Evolutionary conservation across 2,888 invertebrate genomes (phyloP), one percentile per base, ranked within the genome.

Genomic region (Drosophila anomalata): DNA sequence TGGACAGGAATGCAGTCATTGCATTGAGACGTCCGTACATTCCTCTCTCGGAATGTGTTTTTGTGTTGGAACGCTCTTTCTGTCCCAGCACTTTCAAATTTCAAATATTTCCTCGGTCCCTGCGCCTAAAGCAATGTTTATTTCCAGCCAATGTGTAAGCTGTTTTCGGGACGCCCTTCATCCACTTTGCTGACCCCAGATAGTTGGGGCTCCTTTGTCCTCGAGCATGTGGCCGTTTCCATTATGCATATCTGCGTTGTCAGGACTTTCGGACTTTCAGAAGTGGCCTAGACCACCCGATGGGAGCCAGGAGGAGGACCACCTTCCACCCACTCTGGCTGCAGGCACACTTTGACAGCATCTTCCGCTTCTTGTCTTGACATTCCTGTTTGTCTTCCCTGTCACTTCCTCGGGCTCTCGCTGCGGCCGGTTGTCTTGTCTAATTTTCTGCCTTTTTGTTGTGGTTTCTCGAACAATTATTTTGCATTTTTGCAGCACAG

Each of bases 381-480:
- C 67, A 70, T 39, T 59, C 48, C 51, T 46, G 42, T 65, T 42
- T 9, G 17, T 17, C 29, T 14, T 22, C 14, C n/a, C 50, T 29
- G 41, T 59, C 42, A 26, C 20, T 29, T 39, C 47, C 50, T 50
- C 24, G 29, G 29, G 29, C n/a, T 46, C n/a, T 1, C 26, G 3
- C 44, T 12, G 9, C 14, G 4, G 17, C 24, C 7, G 47, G 46
- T 52, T 41, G 33, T 47, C 58, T 42, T 65, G 59, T 71, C 42
- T 69, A 78, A 78, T 80, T 78, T 80, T 48, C 46, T 50, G 36
- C 58, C 42, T 20, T 72, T 80, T 74, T 80, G 78, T 65, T 78
- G 80, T 72, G 78, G 78, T 69, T 72, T 48, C 66, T 69, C 54
- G 63, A 80, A 63, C 78, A 77, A 78, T 80, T 78, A 77, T 80